phyloP scores from a whole-genome alignment of 2,888 invertebrate genomes.

The Drosophila stalkeri region DNA sequence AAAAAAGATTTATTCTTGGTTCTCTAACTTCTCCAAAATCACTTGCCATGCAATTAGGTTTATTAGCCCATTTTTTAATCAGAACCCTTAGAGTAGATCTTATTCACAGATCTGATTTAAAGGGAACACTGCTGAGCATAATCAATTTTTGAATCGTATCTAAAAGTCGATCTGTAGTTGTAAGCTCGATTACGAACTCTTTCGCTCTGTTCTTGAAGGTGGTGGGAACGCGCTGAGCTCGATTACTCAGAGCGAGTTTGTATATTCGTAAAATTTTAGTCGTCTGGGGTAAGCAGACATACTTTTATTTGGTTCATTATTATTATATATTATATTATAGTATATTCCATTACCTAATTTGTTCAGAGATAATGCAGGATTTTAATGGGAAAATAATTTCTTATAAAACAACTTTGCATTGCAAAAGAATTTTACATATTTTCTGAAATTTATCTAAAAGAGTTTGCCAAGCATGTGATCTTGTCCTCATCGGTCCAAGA shows the following conservation, averaged over 20 bases:
- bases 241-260: neutral
- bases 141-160: neutral
- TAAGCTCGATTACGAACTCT: neutral
- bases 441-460: neutral
- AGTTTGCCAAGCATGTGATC: neutral
- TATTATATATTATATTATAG: no score
- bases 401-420: no score
- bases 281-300: no score
- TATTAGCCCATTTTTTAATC: no score
- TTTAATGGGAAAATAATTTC: no score
- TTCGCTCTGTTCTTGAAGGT: neutral
- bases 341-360: no score
- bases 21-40: neutral
- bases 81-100: neutral
- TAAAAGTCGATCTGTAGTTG: neutral
- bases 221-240: neutral
- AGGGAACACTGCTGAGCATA: neutral
- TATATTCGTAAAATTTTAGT: neutral
- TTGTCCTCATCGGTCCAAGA: constrained; percentile 1
- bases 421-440: no score
- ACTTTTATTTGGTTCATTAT: no score
- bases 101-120: neutral
- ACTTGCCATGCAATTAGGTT: neutral
- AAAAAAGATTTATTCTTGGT: no score
- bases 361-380: no score